Evolutionary conservation across 2,797 vertebrate species (phyloP).

Genomic region (Streptopelia turtur): DNA sequence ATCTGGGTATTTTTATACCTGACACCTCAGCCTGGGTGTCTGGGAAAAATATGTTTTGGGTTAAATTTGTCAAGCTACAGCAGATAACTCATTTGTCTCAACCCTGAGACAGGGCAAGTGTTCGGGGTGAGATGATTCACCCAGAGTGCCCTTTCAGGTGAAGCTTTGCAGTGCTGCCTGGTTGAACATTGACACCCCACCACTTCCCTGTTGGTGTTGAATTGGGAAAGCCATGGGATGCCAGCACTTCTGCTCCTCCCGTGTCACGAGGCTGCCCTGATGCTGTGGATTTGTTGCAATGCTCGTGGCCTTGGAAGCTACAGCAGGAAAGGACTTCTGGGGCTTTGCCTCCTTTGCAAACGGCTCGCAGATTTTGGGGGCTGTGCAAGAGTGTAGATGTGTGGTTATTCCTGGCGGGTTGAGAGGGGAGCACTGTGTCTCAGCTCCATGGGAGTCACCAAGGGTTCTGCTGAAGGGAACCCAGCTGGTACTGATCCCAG

Average conservation of each 20-base stretch:
- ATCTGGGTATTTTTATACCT: neutral
- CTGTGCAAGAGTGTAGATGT: accelerated
- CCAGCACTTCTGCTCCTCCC: neutral
- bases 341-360: neutral
- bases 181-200: neutral
- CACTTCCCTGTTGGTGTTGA: neutral
- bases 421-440: neutral
- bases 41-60: neutral
- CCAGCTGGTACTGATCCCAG: neutral
- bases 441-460: neutral
- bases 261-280: neutral
- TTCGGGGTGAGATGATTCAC: neutral
- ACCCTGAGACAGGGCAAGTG: neutral
- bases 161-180: neutral
- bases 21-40: neutral
- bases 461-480: neutral
- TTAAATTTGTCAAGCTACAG: neutral
- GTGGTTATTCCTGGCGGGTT: neutral
- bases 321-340: neutral
- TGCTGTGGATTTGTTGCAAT: neutral
- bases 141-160: neutral
- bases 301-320: neutral
- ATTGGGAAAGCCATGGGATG: neutral
- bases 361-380: neutral
- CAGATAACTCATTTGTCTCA: neutral